These are phyloP conservation scores for Melanostigma gelatinosum DNA, from an alignment of 2,113 vertebrate genomes.

Conservation along the genomic window DNA sequence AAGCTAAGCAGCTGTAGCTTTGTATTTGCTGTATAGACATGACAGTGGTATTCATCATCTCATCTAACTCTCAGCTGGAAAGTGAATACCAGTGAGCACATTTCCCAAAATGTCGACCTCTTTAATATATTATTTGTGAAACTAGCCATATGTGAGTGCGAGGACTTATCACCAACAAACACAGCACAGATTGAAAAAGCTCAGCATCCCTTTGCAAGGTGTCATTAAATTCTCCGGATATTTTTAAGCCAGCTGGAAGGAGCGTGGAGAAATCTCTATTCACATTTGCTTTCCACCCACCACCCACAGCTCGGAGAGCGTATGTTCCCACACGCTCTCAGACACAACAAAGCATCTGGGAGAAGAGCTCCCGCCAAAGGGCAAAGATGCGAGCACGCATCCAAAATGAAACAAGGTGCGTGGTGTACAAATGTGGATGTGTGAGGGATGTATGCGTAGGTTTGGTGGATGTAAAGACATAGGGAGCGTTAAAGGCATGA, in stretches of 20 bases:
- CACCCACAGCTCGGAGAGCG: constrained; percentile 68
- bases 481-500: constrained; percentile 18
- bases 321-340: constrained; percentile 77
- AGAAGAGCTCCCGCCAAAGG: constrained; percentile 67
- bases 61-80: neutral
- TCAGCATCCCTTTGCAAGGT: constrained; percentile 37
- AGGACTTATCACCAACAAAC: constrained; percentile 14
- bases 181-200: constrained; percentile 36
- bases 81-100: neutral
- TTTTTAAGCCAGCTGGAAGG: constrained; percentile 72
- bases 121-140: constrained; percentile 21
- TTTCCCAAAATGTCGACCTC: neutral
- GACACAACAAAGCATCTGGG: constrained; percentile 79
- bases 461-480: neutral
- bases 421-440: constrained; percentile 27
- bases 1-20: neutral
- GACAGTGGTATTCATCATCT: neutral
- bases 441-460: constrained; percentile 39
- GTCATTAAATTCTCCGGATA: constrained; percentile 61
- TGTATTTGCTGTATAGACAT: neutral
- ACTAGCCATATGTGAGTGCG: neutral
- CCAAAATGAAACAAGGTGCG: constrained; percentile 50
- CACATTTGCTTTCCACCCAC: constrained; percentile 73
- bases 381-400: constrained; percentile 52
- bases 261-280: constrained; percentile 61